phyloP scores from a whole-genome alignment of 2,888 invertebrate species.

The Drosophila diplacantha region DNA sequence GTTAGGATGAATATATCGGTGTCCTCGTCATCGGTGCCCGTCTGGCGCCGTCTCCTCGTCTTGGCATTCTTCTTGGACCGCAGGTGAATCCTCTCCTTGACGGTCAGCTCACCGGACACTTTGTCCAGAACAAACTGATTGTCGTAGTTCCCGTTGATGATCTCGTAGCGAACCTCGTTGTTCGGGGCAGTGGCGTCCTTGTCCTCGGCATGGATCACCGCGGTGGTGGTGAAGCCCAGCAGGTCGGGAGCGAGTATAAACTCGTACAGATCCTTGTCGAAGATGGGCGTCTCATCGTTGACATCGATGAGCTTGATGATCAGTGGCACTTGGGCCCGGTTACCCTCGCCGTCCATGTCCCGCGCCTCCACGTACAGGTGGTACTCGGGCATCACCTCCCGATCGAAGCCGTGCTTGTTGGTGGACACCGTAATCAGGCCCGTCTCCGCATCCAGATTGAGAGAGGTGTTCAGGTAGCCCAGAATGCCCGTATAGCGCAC shows the following conservation, averaged over 20 bases:
- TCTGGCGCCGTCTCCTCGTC: conserved; percentile 50
- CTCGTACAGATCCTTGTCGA: conserved; percentile 87
- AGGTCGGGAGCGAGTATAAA: conserved; percentile 87
- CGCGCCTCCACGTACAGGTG: conserved; percentile 90
- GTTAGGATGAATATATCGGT: conserved; percentile 80
- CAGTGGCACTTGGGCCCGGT: conserved; percentile 85
- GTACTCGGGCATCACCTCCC: conserved; percentile 87
- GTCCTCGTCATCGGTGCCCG: conserved; percentile 34
- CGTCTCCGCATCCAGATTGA: conserved; percentile 86
- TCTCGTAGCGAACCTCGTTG: conserved; percentile 90
- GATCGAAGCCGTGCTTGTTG: conserved; percentile 87
- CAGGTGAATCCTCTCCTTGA: conserved; percentile 79
- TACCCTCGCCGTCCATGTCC: conserved; percentile 90
- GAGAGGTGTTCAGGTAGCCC: conserved; percentile 87
- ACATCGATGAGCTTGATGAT: conserved; percentile 87
- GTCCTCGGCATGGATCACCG: conserved; percentile 90
- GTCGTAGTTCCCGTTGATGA: conserved; percentile 86
- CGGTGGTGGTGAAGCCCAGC: conserved; percentile 86
- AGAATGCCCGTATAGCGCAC: conserved; percentile 87
- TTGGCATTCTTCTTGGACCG: conserved; percentile 75
- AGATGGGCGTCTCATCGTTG: conserved; percentile 92
- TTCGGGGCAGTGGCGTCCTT: conserved; percentile 90
- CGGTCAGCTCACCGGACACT: conserved; percentile 85
- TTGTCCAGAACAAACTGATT: conserved; percentile 87
- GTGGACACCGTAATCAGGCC: conserved; percentile 90